Evolutionary conservation across 1,140 invertebrate genomes (phyloP), one percentile per base, ranked within the genome.

Genomic region (Batillaria attramentaria): DNA sequence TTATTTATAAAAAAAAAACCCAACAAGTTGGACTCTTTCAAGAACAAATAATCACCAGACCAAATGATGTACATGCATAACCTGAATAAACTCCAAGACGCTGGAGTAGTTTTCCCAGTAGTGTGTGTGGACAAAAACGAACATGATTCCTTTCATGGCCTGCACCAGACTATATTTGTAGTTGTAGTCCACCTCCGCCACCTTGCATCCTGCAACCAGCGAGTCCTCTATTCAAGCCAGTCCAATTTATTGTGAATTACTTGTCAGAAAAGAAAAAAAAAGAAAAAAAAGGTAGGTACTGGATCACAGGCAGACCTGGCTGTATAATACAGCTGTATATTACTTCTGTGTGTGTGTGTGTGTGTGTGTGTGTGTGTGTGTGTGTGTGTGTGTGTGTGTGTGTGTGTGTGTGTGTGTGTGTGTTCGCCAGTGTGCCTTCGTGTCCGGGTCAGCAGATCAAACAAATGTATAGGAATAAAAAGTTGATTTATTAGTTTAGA

Each of bases 101-200:
- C 35, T 18, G 28, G 73, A 75, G 24, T 65, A 75, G 35, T 60
- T 60, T 28, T 75, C 73, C 73, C 73, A 75, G 39, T 28, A 75
- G 54, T 18, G 33, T 20, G 73, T 75, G 73, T 75, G 73, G 13
- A 75, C 54, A 39, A 75, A 75, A 0, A 75, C 73, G 6, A 50
- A 75, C 54, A 28, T 65, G 35, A 75, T 57, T 0, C 73, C 73
- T 39, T 16, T 4, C 73, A 75, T 75, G 35, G 73, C 73, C 57
- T 39, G 20, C 13, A 62, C 24, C 57, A 75, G 57, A 41, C 73
- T 75, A n/a, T 62, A 39, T 39, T 75, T 75, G 37, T 75, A 75
- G 73, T 75, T 75, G 24, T 28, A 62, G 73, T 75, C 73, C 37
- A 65, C 73, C 54, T 75, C 73, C 73, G 62, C 20, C 2, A 75